Conservation (phyloP, 64 coral and sea anemone genomes). For the Stichodactyla helianthus region DNA sequence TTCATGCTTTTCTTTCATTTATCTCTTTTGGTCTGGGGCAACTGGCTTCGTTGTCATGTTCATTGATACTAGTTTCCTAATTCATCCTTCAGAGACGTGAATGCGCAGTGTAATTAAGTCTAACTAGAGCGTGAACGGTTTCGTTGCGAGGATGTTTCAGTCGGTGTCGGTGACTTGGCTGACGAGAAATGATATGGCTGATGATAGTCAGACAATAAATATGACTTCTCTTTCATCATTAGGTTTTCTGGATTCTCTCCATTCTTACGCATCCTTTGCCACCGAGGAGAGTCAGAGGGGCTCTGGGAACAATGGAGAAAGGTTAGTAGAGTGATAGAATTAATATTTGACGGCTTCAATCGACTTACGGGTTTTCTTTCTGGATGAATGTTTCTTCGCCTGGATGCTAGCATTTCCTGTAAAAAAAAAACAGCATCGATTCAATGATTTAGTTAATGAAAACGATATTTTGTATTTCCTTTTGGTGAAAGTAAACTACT, state of each 20-base stretch:
- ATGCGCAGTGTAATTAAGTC: not conserved
- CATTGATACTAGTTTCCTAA: no score
- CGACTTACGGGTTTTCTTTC: not conserved
- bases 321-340: not conserved
- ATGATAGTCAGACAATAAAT: slow-evolving; percentile 56
- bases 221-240: slow-evolving; percentile 55
- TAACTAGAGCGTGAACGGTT: not conserved
- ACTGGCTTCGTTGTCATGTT: no score
- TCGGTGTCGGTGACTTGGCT: not conserved
- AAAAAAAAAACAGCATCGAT: not conserved
- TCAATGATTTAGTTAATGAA: not conserved
- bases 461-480: not conserved
- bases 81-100: not conserved
- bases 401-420: slow-evolving; percentile 27
- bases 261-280: slow-evolving; percentile 31
- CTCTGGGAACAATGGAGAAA: not conserved
- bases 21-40: no score
- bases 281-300: slow-evolving; percentile 1
- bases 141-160: not conserved
- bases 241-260: slow-evolving; percentile 31
- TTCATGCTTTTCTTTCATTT: no score
- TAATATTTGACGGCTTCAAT: not conserved
- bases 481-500: not conserved
- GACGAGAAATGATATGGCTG: slow-evolving; percentile 60
- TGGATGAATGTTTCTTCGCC: slow-evolving; percentile 20